Conservation (phyloP, 2,113 vertebrate species). For the Actenoides hombroni region DNA sequence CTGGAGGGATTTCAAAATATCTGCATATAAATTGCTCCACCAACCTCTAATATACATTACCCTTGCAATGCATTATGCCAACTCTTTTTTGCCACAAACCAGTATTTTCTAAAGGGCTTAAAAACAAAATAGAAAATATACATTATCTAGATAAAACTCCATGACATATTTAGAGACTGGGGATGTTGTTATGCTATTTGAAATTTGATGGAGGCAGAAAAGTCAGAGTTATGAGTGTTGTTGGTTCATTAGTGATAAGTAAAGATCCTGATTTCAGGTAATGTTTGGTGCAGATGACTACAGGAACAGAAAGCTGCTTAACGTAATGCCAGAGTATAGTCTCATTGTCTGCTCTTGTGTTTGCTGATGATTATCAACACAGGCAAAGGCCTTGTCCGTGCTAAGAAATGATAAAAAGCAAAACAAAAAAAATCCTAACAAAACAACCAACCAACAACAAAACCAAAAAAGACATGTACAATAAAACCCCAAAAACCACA, state of each 20-base stretch:
- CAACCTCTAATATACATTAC: background rate
- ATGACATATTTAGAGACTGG: background rate
- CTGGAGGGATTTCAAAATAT: background rate
- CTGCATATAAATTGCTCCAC: background rate
- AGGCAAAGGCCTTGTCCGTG: background rate
- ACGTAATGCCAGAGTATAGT: background rate
- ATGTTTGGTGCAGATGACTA: background rate
- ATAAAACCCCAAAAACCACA: no score
- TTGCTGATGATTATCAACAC: background rate
- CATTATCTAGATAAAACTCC: background rate
- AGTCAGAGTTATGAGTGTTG: background rate
- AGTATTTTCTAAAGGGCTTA: background rate
- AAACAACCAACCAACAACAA: no score
- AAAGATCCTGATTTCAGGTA: background rate
- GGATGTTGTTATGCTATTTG: background rate
- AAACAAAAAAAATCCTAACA: no score
- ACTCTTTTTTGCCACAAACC: background rate
- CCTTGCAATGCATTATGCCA: background rate
- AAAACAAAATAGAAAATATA: background rate
- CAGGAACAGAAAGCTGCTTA: background rate
- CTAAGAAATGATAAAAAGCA: background rate
- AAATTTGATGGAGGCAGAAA: background rate
- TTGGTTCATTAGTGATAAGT: background rate
- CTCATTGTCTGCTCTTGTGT: background rate
- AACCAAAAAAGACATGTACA: no score